Base-by-base conservation (phyloP, 1,140 invertebrate species). In the Metopolophium dirhodum region DNA sequence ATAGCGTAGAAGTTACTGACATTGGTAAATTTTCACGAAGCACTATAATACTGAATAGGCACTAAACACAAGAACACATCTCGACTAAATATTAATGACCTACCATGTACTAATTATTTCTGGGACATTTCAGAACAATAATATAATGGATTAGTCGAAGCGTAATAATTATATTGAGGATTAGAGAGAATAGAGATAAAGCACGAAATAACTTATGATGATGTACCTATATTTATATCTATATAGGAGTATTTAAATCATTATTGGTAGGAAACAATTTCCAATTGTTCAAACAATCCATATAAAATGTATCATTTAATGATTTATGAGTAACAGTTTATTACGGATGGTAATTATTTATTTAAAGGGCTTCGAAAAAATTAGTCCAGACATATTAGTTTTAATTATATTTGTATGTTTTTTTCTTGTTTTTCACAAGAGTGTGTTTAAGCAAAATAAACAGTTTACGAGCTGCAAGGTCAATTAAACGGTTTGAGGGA, bases 111-210 rank as follows among this genome's bases (percentile, higher is more conserved):
- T 68, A 68, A 68, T 68, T 68, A 68, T 68, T 68, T 68, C 61
- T n/a, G 26, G 30, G 61, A n/a, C 61, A 68, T 68, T 68, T 68
- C 61, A 68, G 26, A 68, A 68, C 30, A 68, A 68, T 68, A 68
- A 68, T 68, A 68, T 30, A 68, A 68, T 68, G 61, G 61, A 68
- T 30, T 68, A 68, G 30, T 68, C 30, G 61, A 68, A 68, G 61
- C 61, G 61, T 68, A 68, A 68, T 68, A 68, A 68, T 68, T 68
- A 68, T 68, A 68, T 68, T 68, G 61, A 68, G 61, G 30, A 68
- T 68, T n/a, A 68, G 61, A 68, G 61, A 68, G 61, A n/a, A 68
- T 68, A 68, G 61, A 68, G 61, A 68, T 68, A 68, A 68, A 68
- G 61, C 11, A 4, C 30, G 61, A n/a, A 68, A 30, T 68, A 68